A percentile compares a stretch with the other conserved stretches of the same genome.
Evolutionary conservation across 2,888 invertebrate species (phyloP).

Genomic region (Ophion slaviceki): DNA sequence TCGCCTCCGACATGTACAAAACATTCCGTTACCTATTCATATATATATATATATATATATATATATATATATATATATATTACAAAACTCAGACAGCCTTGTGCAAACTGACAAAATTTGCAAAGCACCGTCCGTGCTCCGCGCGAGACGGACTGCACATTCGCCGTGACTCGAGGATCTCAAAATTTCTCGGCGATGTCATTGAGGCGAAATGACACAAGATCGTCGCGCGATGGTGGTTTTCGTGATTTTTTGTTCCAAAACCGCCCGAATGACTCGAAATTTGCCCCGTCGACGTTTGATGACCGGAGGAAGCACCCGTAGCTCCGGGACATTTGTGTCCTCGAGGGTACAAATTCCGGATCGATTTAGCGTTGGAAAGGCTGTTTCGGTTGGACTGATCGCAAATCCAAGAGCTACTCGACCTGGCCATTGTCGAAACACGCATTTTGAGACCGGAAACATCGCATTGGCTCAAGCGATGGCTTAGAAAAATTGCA

Average conservation of each 20-base stretch:
- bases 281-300: no score
- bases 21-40: conserved; percentile 77
- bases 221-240: background rate
- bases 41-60: background rate
- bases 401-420: background rate
- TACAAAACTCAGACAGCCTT: conserved; percentile 79
- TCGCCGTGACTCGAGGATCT: background rate
- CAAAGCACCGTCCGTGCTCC: conserved; percentile 79
- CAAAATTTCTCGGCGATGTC: background rate
- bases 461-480: conserved; percentile 1
- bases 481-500: background rate
- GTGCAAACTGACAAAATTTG: conserved; percentile 79
- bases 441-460: background rate
- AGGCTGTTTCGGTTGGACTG: background rate
- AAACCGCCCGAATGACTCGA: no score
- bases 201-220: background rate
- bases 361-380: background rate
- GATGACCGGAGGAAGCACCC: no score
- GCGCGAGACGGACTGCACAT: conserved; percentile 77
- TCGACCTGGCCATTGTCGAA: background rate
- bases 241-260: no score
- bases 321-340: no score
- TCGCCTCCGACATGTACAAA: conserved; percentile 75
- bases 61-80: conserved; percentile 1
- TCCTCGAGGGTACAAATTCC: no score